phyloP scores from a whole-genome alignment of 2,797 vertebrate species.

The Galago senegalensis region DNA sequence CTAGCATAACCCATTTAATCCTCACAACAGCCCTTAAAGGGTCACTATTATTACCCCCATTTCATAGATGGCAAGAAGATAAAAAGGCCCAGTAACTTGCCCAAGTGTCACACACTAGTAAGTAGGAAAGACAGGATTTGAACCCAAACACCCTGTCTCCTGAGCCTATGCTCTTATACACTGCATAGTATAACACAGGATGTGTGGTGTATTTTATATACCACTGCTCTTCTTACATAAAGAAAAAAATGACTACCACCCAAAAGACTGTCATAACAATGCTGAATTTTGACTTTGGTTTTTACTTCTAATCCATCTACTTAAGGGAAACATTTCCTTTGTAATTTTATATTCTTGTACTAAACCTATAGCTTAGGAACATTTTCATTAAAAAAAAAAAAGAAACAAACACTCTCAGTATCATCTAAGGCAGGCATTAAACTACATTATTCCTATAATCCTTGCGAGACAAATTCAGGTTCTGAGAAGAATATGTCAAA shows the following conservation, averaged over 20 bases:
- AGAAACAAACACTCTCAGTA: neutral
- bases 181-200: too few relatives aligned
- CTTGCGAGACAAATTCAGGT: neutral
- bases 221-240: neutral
- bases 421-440: neutral
- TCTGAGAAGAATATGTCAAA: neutral
- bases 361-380: constrained; percentile 29
- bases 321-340: constrained; percentile 25
- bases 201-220: neutral
- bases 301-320: constrained; percentile 49
- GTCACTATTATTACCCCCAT: neutral
- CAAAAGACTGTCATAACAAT: neutral
- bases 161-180: neutral
- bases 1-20: neutral
- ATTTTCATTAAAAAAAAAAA: neutral
- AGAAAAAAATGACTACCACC: neutral
- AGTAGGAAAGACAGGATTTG: neutral
- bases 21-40: neutral
- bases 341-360: neutral
- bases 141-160: neutral
- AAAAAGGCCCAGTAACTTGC: neutral
- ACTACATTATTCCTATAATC: neutral
- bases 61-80: neutral
- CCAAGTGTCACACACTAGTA: neutral
- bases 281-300: constrained; percentile 44